A percentile compares a stretch with the other conserved stretches of the same genome.
Evolutionary conservation across 2,797 vertebrate genomes (phyloP).

Genomic region (Dromococcyx pavoninus): DNA sequence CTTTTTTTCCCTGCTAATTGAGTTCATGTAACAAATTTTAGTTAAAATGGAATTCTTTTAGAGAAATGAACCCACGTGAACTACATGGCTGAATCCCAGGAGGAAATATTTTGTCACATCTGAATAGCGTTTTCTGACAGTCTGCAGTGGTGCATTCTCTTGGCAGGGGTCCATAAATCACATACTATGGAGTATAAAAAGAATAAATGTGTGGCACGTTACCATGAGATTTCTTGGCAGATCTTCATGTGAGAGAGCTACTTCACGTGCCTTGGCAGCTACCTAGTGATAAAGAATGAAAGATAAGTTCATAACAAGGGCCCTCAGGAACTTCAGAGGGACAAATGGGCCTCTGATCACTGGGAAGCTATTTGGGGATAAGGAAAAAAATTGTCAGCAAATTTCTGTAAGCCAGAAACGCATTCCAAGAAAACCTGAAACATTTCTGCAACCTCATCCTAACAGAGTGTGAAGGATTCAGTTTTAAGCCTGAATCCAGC

Average conservation of each 20-base stretch:
- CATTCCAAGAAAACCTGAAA: not conserved
- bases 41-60: not conserved
- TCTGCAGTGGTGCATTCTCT: not conserved
- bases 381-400: not conserved
- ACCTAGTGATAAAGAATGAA: slow-evolving; percentile 7
- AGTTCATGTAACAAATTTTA: not conserved
- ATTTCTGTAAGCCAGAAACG: slow-evolving; percentile 7
- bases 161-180: slow-evolving; percentile 31
- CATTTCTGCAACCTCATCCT: not conserved
- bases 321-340: not conserved
- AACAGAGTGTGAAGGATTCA: not conserved
- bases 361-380: not conserved
- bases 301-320: not conserved
- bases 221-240: slow-evolving; percentile 28
- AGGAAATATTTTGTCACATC: not conserved
- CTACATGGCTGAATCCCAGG: not conserved
- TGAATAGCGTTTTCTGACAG: not conserved
- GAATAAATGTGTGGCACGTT: not conserved
- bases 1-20: not conserved
- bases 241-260: not conserved
- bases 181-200: not conserved
- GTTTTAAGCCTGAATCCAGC: not conserved
- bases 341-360: slow-evolving; percentile 6
- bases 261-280: not conserved
- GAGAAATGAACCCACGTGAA: not conserved